Evolutionary conservation across 2,113 vertebrate species (phyloP), one percentile per base, ranked within the genome.

Genomic region (Mungos mungo): DNA sequence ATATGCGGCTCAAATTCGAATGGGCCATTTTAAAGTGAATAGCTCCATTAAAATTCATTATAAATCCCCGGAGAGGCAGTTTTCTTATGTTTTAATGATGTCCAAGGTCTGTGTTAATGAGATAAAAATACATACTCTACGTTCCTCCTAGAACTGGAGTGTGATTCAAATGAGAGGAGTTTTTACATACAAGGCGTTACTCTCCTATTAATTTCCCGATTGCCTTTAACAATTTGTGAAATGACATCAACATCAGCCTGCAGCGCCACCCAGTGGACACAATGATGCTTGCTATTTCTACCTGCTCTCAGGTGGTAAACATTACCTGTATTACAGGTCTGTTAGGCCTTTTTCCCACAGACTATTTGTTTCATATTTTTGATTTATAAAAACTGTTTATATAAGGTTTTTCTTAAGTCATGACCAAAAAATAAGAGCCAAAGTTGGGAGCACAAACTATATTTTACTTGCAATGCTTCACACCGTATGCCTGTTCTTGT

Each of bases 211-310:
- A 52, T 60, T 66, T 80, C 31, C 52, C n/a, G 84, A 83, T 31
- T 9, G 11, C 15, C 31, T 16, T 63, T 13, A 5, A n/a, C 29
- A 13, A 12, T 21, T 4, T 47, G 38, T 45, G 57, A 63, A 50
- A 29, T 68, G 54, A 47, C 60, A 50, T 52, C 38, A 72, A 25
- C 41, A 5, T 41, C 60, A 38, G 95, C 76, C 97, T 97, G 80
- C 33, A 96, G 79, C 69, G 79, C 97, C 98, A 87, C 74, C 97
- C 18, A 92, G 79, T 97, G 98, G 96, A 63, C 12, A 31, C 11
- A 80, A 19, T 16, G 0, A 79, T 31, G 33, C 5, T 81, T 27
- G 50, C 0, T 38, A 7, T 18, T 68, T 47, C 33, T 3, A 47
- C 68, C 50, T 3, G 14, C 47, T 84, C 65, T 35, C 45, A 18